A percentile compares a stretch with the other conserved stretches of the same genome.
These are phyloP conservation scores for Porites rus DNA, from an alignment of 92 coral and sea anemone species.

Conservation along the genomic window DNA sequence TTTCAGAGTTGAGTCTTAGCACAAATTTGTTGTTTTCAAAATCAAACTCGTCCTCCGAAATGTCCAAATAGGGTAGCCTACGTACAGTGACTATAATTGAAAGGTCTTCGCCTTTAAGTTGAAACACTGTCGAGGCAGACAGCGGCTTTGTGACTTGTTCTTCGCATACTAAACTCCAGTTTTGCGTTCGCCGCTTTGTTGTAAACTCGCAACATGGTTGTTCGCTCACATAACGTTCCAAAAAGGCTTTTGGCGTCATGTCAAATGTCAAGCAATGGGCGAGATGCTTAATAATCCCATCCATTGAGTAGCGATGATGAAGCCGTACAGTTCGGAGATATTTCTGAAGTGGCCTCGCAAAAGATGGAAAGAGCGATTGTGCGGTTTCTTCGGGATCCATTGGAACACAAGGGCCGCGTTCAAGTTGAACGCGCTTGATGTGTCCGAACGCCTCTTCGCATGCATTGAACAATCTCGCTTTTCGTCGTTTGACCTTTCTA, in stretches of 20 bases:
- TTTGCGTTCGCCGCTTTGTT: conserved; percentile 72
- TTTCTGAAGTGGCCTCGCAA: conserved; percentile 97
- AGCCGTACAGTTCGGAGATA: conserved; percentile 95
- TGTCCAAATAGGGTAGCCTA: conserved; percentile 81
- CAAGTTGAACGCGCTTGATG: conserved; percentile 89
- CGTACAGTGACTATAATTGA: conserved; percentile 88
- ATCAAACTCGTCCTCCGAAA: conserved; percentile 94
- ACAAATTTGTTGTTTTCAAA: conserved; percentile 98
- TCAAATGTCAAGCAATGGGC: conserved; percentile 98
- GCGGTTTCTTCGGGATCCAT: conserved; percentile 99
- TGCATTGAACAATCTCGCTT: conserved; percentile 83
- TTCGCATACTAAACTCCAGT: conserved; percentile 97
- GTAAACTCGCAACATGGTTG: conserved; percentile 93
- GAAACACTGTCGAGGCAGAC: conserved; percentile 96
- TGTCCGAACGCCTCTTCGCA: conserved; percentile 99
- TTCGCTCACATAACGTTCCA: conserved; percentile 91
- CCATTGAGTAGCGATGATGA: conserved; percentile 99
- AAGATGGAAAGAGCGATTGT: conserved; percentile 97
- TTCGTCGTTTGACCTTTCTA: conserved; percentile 86
- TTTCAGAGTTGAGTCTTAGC: conserved; percentile 92
- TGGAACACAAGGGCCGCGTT: conserved; percentile 96
- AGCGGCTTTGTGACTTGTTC: conserved; percentile 93
- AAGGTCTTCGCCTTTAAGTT: conserved; percentile 85
- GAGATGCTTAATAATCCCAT: conserved; percentile 94
- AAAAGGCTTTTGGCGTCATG: conserved; percentile 96